Conservation (phyloP, 2,888 invertebrate genomes). For the Amblyteles armatorius region DNA sequence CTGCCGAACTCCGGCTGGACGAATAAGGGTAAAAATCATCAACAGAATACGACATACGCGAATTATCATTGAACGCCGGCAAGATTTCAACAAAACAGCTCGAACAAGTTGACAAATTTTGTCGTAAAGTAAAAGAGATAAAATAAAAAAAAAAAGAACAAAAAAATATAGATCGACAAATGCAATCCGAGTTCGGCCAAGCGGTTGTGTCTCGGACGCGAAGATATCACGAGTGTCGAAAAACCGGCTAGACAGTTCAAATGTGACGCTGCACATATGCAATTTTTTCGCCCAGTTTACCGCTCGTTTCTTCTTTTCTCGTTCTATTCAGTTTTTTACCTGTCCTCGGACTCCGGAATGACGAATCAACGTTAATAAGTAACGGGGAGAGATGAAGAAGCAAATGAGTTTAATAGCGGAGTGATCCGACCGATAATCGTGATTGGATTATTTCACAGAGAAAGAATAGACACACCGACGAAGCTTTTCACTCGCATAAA, state of each 20-base stretch:
- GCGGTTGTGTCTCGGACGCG: neutral
- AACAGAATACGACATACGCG: neutral
- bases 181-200: neutral
- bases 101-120: neutral
- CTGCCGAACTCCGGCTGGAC: slow-evolving; percentile 48
- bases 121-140: neutral
- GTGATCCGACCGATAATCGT: slow-evolving; percentile 55
- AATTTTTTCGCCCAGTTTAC: neutral
- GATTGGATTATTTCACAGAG: slow-evolving; percentile 39
- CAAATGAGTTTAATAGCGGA: slow-evolving; percentile 55
- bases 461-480: slow-evolving; percentile 8
- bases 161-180: neutral
- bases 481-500: neutral
- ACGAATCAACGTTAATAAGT: slow-evolving; percentile 45
- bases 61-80: slow-evolving; percentile 48
- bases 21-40: slow-evolving; percentile 55
- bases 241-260: neutral
- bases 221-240: slow-evolving; percentile 13
- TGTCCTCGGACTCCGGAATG: slow-evolving; percentile 28
- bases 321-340: slow-evolving; percentile 5
- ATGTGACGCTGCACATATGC: neutral
- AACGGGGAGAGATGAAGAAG: slow-evolving; percentile 39
- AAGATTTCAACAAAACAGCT: slow-evolving; percentile 31
- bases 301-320: neutral
- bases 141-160: neutral